Percentiles rank a stretch among this genome's conserved stretches.
These are phyloP conservation scores for Acleris emargana DNA, from an alignment of 2,888 invertebrate genomes.

Conservation along the genomic window DNA sequence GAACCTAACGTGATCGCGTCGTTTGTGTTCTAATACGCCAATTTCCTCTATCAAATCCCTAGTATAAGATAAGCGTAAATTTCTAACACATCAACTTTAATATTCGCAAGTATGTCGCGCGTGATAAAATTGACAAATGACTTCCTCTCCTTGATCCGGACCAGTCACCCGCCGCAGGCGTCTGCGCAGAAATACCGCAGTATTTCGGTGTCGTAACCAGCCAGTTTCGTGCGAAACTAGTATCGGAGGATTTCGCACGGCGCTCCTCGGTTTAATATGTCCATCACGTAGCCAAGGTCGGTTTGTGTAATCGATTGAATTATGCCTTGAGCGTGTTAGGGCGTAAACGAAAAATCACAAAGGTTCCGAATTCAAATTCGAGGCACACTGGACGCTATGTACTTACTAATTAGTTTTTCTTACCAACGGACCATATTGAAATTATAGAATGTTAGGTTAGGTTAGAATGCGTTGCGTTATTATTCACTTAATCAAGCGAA, in stretches of 20 bases:
- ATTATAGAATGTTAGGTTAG: too few relatives aligned
- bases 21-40: constrained; percentile 15
- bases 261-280: background rate
- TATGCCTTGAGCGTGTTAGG: background rate
- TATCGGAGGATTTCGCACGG: constrained; percentile 19
- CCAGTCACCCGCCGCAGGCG: constrained; percentile 18
- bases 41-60: too few relatives aligned
- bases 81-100: constrained; percentile 14
- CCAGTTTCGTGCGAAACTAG: constrained; percentile 14
- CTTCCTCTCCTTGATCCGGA: constrained; percentile 34
- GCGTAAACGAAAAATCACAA: too few relatives aligned
- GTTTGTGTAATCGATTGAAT: background rate
- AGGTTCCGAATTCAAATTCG: too few relatives aligned
- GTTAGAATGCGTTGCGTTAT: too few relatives aligned
- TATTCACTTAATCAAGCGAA: too few relatives aligned
- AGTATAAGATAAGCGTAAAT: too few relatives aligned
- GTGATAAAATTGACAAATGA: constrained; percentile 36
- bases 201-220: constrained; percentile 17
- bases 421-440: too few relatives aligned
- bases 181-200: background rate
- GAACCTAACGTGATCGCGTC: too few relatives aligned
- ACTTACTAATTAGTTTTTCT: too few relatives aligned
- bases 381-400: too few relatives aligned
- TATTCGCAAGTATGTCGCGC: constrained; percentile 34
- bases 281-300: background rate